Evolutionary conservation across 1,140 invertebrate genomes (phyloP).

Genomic region (Dendroctonus ponderosae): DNA sequence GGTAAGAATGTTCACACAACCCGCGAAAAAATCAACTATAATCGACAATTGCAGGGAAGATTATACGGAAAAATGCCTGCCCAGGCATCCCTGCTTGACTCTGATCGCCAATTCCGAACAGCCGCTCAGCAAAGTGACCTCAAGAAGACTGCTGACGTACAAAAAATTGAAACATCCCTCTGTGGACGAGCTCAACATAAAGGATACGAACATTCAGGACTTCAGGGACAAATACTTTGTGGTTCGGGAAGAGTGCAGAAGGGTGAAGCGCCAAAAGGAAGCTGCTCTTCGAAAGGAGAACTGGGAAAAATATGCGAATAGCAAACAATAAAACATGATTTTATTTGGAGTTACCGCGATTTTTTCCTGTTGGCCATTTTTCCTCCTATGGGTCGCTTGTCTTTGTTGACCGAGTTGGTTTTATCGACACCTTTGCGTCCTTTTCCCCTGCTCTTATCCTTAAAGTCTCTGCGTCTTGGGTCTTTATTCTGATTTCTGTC

Average conservation of each 20-base stretch:
- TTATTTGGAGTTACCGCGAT: too few species aligned
- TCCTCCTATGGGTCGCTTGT: slow-evolving; percentile 37
- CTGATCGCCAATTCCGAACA: slow-evolving; percentile 86
- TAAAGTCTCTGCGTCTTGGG: slow-evolving; percentile 16
- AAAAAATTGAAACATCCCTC: slow-evolving; percentile 69
- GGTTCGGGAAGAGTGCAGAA: slow-evolving; percentile 60
- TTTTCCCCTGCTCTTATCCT: slow-evolving; percentile 17
- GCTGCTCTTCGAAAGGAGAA: slow-evolving; percentile 42
- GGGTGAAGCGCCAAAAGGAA: slow-evolving; percentile 53
- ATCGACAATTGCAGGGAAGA: slow-evolving; percentile 59
- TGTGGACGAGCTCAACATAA: slow-evolving; percentile 38
- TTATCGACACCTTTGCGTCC: slow-evolving; percentile 30
- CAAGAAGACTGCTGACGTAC: slow-evolving; percentile 81
- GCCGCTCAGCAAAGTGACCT: slow-evolving; percentile 71
- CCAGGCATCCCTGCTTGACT: slow-evolving; percentile 74
- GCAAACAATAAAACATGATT: background rate
- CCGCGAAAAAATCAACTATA: background rate
- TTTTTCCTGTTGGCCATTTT: slow-evolving; percentile 24
- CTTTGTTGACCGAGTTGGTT: slow-evolving; percentile 35
- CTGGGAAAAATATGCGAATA: slow-evolving; percentile 36
- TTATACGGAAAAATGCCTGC: slow-evolving; percentile 73
- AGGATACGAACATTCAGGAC: slow-evolving; percentile 48
- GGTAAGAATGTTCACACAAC: slow-evolving; percentile 53
- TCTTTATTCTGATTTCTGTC: slow-evolving; percentile 4
- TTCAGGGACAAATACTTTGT: slow-evolving; percentile 67